These are phyloP conservation scores for Acanthurus lineatus DNA, from an alignment of 2,797 vertebrate species.

Conservation along the genomic window DNA sequence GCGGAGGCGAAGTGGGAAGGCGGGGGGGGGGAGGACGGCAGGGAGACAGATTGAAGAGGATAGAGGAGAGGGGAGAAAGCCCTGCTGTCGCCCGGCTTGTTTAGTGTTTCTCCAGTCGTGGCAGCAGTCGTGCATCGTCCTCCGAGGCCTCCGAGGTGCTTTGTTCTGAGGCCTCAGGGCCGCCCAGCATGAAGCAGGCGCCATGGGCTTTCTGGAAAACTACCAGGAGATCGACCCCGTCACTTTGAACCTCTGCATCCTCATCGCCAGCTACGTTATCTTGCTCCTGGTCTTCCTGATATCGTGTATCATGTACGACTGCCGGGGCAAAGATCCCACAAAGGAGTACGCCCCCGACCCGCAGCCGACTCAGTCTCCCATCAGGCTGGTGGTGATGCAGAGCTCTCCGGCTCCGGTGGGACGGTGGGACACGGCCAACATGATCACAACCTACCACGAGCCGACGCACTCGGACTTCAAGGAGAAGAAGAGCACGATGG, in stretches of 20 bases:
- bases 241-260: slow-evolving; percentile 96
- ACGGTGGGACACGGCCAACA: slow-evolving; percentile 81
- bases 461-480: slow-evolving; percentile 67
- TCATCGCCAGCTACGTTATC: slow-evolving; percentile 95
- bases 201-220: slow-evolving; percentile 93
- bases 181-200: slow-evolving; percentile 69
- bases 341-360: slow-evolving; percentile 91
- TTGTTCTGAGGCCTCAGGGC: slow-evolving; percentile 53
- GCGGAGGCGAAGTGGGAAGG: slow-evolving; percentile 30
- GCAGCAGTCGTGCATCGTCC: neutral
- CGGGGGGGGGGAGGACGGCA: slow-evolving; percentile 13
- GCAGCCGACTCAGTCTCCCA: slow-evolving; percentile 88
- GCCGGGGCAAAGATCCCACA: slow-evolving; percentile 95
- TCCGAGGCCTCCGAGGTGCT: slow-evolving; percentile 54
- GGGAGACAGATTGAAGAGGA: slow-evolving; percentile 61
- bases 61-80: slow-evolving; percentile 28
- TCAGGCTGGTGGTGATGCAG: slow-evolving; percentile 92
- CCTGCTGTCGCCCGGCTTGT: slow-evolving; percentile 59
- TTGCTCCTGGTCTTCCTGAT: slow-evolving; percentile 96
- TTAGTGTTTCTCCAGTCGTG: neutral
- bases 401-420: slow-evolving; percentile 80
- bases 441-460: slow-evolving; percentile 81
- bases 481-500: slow-evolving; percentile 88
- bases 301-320: slow-evolving; percentile 97
- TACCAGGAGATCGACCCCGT: slow-evolving; percentile 98